A percentile compares a stretch with the other conserved stretches of the same genome.
phyloP scores from a whole-genome alignment of 2,888 invertebrate genomes.

The Griposia aprilina region DNA sequence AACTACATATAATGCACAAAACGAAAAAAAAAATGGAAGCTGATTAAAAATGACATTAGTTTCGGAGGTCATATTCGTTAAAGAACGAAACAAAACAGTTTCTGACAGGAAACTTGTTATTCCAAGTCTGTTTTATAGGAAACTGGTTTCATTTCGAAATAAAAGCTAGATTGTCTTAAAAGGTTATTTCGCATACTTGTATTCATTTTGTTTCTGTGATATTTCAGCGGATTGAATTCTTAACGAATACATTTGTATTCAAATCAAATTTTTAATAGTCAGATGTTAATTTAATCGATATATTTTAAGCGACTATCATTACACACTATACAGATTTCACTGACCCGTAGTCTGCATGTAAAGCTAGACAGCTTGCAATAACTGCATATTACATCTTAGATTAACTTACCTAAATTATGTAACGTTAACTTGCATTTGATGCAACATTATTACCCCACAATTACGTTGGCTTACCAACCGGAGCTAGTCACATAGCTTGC shows the following conservation, averaged over 20 bases:
- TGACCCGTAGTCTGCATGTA: slow-evolving; percentile 6
- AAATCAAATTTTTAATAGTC: slow-evolving; percentile 8
- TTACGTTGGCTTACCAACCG: slow-evolving; percentile 6
- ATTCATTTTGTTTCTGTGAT: slow-evolving; percentile 15
- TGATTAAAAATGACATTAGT: slow-evolving; percentile 51
- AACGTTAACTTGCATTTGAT: slow-evolving; percentile 50
- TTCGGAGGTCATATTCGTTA: slow-evolving; percentile 32
- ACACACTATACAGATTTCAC: slow-evolving; percentile 29
- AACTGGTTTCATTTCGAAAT: slow-evolving; percentile 44
- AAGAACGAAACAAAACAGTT: slow-evolving; percentile 37
- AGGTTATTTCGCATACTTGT: slow-evolving; percentile 20
- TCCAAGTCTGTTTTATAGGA: slow-evolving; percentile 8
- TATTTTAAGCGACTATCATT: slow-evolving; percentile 22
- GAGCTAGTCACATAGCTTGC: background rate
- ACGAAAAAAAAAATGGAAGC: slow-evolving; percentile 32
- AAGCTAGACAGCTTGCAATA: slow-evolving; percentile 30
- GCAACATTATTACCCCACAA: slow-evolving; percentile 48
- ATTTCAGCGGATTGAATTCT: slow-evolving; percentile 19
- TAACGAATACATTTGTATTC: slow-evolving; percentile 18
- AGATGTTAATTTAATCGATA: slow-evolving; percentile 12
- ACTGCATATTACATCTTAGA: slow-evolving; percentile 39
- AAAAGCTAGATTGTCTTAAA: slow-evolving; percentile 36
- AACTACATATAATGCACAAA: slow-evolving; percentile 39
- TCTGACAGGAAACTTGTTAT: slow-evolving; percentile 32
- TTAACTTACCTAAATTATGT: slow-evolving; percentile 42